Evolutionary conservation across 2,888 invertebrate species (phyloP).

Genomic region (Tipula lateralis): DNA sequence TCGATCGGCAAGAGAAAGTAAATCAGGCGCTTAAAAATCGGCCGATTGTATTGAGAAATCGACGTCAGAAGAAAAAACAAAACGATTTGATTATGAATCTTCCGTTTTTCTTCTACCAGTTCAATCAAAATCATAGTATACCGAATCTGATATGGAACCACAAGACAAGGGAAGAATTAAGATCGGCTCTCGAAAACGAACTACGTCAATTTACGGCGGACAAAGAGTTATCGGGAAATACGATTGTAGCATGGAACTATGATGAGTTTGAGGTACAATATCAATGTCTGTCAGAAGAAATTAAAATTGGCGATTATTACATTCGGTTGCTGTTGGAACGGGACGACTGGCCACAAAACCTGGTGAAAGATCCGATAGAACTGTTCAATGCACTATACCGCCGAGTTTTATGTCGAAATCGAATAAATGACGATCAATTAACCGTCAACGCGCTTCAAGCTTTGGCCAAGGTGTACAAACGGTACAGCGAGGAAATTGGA

Average conservation of each 20-base stretch:
- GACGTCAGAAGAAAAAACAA: conserved; percentile 59
- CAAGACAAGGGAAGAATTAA: conserved; percentile 94
- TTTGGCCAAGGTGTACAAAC: conserved; percentile 95
- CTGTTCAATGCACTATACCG: conserved; percentile 99
- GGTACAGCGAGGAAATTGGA: conserved; percentile 94
- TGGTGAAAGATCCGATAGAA: conserved; percentile 88
- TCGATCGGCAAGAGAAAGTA: conserved; percentile 47
- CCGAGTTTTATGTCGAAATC: conserved; percentile 87
- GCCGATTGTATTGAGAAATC: conserved; percentile 85
- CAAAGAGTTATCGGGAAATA: conserved; percentile 76
- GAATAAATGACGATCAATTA: conserved; percentile 72
- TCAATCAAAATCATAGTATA: conserved; percentile 86
- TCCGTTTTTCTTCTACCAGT: conserved; percentile 92
- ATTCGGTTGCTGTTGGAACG: conserved; percentile 89
- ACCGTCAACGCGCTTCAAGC: conserved; percentile 97
- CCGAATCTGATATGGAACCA: conserved; percentile 99
- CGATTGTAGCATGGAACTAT: conserved; percentile 94
- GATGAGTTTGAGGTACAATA: conserved; percentile 94
- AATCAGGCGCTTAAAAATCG: conserved; percentile 54
- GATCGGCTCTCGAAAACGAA: conserved; percentile 88
- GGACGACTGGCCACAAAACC: conserved; percentile 75
- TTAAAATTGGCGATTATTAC: conserved; percentile 98
- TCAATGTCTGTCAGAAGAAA: conserved; percentile 90
- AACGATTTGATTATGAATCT: conserved; percentile 45
- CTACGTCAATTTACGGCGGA: conserved; percentile 84